Evolutionary conservation across 53 echinoderm and acorn worm genomes (phyloP), one percentile per base, ranked within the genome.

Genomic region (Henricia sp.): DNA sequence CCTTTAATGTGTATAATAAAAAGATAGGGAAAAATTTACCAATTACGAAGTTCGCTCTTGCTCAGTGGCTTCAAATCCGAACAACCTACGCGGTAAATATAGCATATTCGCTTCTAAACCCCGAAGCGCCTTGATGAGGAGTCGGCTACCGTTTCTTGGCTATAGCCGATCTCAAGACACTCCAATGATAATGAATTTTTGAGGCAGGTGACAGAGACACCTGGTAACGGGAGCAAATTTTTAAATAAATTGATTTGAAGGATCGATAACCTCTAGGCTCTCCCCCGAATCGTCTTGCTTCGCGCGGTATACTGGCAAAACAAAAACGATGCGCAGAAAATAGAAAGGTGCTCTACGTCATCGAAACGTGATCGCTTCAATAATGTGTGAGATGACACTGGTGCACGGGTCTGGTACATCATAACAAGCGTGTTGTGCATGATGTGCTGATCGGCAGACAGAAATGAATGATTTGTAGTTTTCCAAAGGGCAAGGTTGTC

Each of bases 171-270:
- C n/a, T n/a, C n/a, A n/a, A n/a, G n/a, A n/a, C n/a, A n/a, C n/a
- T n/a, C n/a, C n/a, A n/a, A n/a, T n/a, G n/a, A n/a, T n/a, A n/a
- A n/a, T n/a, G n/a, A n/a, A n/a, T n/a, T n/a, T n/a, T n/a, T n/a
- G n/a, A n/a, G 50, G 80, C 80, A 80, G 80, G 80, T 80, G 80
- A 62, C 33, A 80, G 17, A 37, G 34, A 41, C 80, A 80, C 80
- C 80, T 80, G 80, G 62, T 48, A 63, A 80, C 27, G 33, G 65
- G 14, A 64, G 21, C 80, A 46, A n/a, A 1, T 80, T 80, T 35
- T 80, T 80, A 80, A 80, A 29, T 50, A n/a, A 80, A 80, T 80
- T 64, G 80, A 80, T 80, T 40, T 6, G 37, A 30, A 3, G 63
- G 64, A 80, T 80, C 80, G 46, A 46, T 12, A 32, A 11, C 39